A percentile compares a stretch with the other conserved stretches of the same genome.
These are phyloP conservation scores for Promerops cafer DNA, from an alignment of 2,113 vertebrate genomes.

Conservation along the genomic window DNA sequence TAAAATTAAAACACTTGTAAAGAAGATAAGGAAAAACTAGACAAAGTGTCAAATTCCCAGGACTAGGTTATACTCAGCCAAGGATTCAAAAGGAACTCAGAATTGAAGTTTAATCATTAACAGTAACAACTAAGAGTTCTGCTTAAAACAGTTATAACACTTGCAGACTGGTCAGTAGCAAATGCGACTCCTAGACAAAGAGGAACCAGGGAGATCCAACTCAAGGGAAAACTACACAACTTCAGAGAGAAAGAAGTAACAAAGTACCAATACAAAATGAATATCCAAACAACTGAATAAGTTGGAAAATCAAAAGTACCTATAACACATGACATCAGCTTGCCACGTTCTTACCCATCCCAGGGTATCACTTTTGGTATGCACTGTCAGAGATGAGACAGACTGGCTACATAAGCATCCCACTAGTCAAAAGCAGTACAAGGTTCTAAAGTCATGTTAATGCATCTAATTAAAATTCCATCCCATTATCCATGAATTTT, in stretches of 20 bases:
- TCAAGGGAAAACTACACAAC: neutral
- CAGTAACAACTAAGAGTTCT: neutral
- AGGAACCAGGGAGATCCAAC: neutral
- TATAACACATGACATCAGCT: accelerated
- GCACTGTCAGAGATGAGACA: accelerated
- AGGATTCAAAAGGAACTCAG: neutral
- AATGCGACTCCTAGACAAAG: neutral
- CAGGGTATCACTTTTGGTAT: neutral
- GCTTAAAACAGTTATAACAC: neutral
- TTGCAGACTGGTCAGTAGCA: neutral
- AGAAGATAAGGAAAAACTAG: neutral
- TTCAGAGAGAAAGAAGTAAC: neutral
- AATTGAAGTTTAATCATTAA: neutral
- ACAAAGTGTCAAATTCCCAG: neutral
- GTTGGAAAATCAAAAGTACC: accelerated
- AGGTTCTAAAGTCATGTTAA: neutral
- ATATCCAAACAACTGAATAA: neutral
- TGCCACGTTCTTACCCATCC: neutral
- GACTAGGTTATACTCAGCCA: neutral
- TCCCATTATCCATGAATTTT: neutral
- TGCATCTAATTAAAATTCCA: neutral
- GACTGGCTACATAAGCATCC: neutral
- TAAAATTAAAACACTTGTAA: accelerated
- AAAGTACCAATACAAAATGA: neutral
- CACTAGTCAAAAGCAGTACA: neutral